Evolutionary conservation across 2,888 invertebrate species (phyloP), one percentile per base, ranked within the genome.

Genomic region (Hemaris fuciformis): DNA sequence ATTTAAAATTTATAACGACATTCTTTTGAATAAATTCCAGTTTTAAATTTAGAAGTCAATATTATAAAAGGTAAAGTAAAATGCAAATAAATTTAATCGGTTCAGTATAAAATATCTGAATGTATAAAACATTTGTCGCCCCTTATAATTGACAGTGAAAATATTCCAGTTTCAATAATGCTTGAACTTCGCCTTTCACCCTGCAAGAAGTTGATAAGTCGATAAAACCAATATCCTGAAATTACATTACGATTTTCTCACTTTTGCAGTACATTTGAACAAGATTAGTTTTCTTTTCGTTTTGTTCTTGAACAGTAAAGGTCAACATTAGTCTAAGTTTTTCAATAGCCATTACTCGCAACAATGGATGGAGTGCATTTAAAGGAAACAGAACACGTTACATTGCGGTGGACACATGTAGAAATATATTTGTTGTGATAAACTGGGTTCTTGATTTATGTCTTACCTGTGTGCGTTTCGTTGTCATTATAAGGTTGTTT

Each of bases 401-500:
- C 27, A 31, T 42, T 61, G 48, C 8, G 27, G 46, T n/a, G 1
- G 31, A 31, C 53, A 31, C 53, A 8, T 59, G 43, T 59, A 4
- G 20, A 43, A 27, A 59, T 59, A 43, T 59, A 53, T 60, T 60
- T 46, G 42, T n/a, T 20, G 31, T 38, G n/a, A 31, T 53, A 53
- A 53, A 53, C 53, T 63, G 31, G 42, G 10, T 43, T 15, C 43
- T 59, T 59, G 58, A 59, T 59, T 59, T 43, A 59, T 27, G 23
- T 43, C 43, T 43, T 41, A 58, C 58, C 58, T 59, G 58, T 27
- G 13, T 43, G 27, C 18, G 18, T 34, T 59, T 46, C 10, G 25
- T 62, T 59, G 8, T 58, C 57, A 61, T 63, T n/a, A 63, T 67
- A 66, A 61, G 53, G 45, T 22, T 34, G 61, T 20, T 57, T 53